Conservation (phyloP, 2,113 vertebrate species). For the Myrmecophaga tridactyla region DNA sequence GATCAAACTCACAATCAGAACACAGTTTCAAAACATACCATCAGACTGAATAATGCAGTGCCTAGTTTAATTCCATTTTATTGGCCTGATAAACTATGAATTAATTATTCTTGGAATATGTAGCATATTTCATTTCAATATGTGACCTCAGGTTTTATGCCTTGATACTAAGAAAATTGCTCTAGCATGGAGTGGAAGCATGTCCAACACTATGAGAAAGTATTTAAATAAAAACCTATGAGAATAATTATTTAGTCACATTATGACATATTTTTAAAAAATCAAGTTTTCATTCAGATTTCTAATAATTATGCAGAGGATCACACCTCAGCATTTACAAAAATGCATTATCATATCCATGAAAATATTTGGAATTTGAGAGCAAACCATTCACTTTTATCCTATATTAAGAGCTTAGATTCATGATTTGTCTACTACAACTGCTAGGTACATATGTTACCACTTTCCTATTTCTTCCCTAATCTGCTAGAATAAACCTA, state of each 20-base stretch:
- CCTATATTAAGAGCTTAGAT: not conserved
- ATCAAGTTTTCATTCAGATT: not conserved
- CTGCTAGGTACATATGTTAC: not conserved
- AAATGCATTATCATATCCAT: not conserved
- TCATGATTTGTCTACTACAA: not conserved
- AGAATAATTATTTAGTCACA: slow-evolving; percentile 4
- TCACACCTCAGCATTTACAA: not conserved
- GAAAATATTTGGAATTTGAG: not conserved
- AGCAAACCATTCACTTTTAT: not conserved
- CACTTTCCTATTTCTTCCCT: not conserved
- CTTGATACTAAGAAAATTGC: not conserved
- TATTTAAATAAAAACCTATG: not conserved
- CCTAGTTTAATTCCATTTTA: not conserved
- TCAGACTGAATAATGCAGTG: not conserved
- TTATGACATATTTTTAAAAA: slow-evolving; percentile 7
- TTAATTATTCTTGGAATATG: not conserved
- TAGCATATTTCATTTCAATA: not conserved
- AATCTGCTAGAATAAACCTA: not conserved
- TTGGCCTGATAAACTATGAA: not conserved
- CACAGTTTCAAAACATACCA: not conserved
- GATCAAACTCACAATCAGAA: not conserved
- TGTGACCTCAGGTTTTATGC: not conserved
- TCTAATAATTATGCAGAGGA: not conserved
- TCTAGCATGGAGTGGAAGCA: not conserved
- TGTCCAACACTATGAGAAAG: not conserved